Evolutionary conservation across 1,140 invertebrate species (phyloP), one percentile per base, ranked within the genome.

Genomic region (Sesamia nonagrioides): DNA sequence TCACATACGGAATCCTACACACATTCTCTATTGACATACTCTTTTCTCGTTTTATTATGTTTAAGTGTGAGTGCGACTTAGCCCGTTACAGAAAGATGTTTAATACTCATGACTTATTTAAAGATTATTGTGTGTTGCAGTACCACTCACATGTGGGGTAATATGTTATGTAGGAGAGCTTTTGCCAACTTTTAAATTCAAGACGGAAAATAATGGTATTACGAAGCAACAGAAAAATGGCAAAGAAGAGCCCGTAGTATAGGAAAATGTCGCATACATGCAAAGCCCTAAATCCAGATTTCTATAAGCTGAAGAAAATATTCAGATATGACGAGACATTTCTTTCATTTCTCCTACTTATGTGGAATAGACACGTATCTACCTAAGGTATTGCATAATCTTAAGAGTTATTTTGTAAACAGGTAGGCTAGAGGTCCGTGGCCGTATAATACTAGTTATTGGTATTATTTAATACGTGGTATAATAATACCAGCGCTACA

Each of bases 41-140:
- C 8, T 7, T 18, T 27, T 71, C 17, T 71, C 52, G 35, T 72
- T 42, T 56, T 17, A 40, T 72, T 56, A 56, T 56, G 17, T 17
- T 21, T 52, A 15, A 17, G 33, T 17, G 8, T 7, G 8, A 73
- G 18, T 17, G 71, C 21, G 52, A 73, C 68, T 68, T 48, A 68
- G 18, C 40, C 17, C 17, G 37, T 74, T 66, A 71, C 60, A 75
- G 63, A 54, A 80, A 60, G 9, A 76, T 80, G 68, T 77, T 56
- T 48, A 56, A 77, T 40, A 21, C 15, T 54, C 45, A 54, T 40
- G 45, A 66, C 52, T 77, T 78, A 69, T 9, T 58, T 68, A 63
- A 60, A 35, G 33, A 60, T 60, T 50, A 60, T 60, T 60, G 58
- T 13, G 58, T 60, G 11, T 35, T 37, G 58, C 33, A 60, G 9